Evolutionary conservation across 1,140 invertebrate genomes (phyloP).

Genomic region (Caenorhabditis remanei): DNA sequence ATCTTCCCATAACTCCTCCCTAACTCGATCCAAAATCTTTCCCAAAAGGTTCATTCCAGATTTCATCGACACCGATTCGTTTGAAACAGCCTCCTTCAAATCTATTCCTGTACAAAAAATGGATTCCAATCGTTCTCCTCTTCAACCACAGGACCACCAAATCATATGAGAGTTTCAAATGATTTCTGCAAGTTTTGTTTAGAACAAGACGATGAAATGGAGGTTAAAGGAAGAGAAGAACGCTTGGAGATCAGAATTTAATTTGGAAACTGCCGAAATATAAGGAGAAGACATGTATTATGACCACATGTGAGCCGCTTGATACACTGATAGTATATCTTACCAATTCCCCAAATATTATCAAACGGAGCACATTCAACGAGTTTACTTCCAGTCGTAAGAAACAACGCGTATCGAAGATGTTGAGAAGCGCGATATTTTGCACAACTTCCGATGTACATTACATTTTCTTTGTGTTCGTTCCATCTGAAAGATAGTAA

Average conservation of each 20-base stretch:
- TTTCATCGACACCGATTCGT: background rate
- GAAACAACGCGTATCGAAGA: constrained; percentile 9
- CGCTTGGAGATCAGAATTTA: too few species aligned
- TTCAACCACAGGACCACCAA: too few species aligned
- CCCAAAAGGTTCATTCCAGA: constrained; percentile 4
- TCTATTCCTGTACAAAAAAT: background rate
- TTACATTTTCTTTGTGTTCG: constrained; percentile 5
- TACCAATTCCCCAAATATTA: constrained; percentile 28
- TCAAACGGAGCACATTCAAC: constrained; percentile 22
- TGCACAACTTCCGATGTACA: background rate
- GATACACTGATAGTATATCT: background rate
- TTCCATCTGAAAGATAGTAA: background rate
- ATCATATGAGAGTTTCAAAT: too few species aligned
- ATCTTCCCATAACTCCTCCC: constrained; percentile 25
- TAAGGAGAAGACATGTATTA: too few species aligned
- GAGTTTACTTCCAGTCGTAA: constrained; percentile 6
- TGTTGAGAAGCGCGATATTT: background rate
- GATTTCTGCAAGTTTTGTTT: too few species aligned
- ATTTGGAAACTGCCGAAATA: too few species aligned
- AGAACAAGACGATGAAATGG: too few species aligned
- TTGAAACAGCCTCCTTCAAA: background rate
- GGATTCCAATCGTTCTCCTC: too few species aligned
- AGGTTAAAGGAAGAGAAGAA: too few species aligned
- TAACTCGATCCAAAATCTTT: constrained; percentile 21
- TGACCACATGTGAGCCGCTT: too few species aligned